phyloP scores from a whole-genome alignment of 2,888 invertebrate species.

The Theretra japonica region DNA sequence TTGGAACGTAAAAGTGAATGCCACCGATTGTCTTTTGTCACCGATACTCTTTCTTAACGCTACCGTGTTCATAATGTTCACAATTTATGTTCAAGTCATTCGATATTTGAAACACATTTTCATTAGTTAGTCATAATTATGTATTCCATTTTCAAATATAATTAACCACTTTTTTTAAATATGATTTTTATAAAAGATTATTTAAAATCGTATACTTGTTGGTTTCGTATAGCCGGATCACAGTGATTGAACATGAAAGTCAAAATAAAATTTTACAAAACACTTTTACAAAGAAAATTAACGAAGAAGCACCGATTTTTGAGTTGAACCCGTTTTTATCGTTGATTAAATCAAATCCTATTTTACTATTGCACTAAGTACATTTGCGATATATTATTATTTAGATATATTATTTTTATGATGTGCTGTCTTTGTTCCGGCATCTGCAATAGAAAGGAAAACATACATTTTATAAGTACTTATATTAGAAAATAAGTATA shows the following conservation, averaged over 20 bases:
- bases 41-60: not conserved
- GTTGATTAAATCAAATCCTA: slow-evolving; percentile 51
- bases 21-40: not conserved
- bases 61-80: not conserved
- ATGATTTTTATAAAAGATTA: not conserved
- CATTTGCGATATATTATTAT: slow-evolving; percentile 51
- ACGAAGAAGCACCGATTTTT: slow-evolving; percentile 45
- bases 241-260: not conserved
- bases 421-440: slow-evolving; percentile 45
- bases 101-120: not conserved
- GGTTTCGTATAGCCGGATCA: slow-evolving; percentile 11
- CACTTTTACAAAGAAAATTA: slow-evolving; percentile 39
- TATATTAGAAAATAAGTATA: no score
- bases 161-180: not conserved
- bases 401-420: slow-evolving; percentile 44
- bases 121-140: not conserved
- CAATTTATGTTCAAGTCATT: slow-evolving; percentile 2
- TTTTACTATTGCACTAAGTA: slow-evolving; percentile 69
- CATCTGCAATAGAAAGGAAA: slow-evolving; percentile 57
- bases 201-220: slow-evolving; percentile 22
- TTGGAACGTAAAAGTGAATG: not conserved
- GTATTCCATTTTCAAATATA: slow-evolving; percentile 3
- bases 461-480: no score
- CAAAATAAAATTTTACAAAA: slow-evolving; percentile 34
- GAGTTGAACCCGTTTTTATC: slow-evolving; percentile 55